phyloP scores from a whole-genome alignment of 2,888 invertebrate genomes.

The Cephus sareptanus region DNA sequence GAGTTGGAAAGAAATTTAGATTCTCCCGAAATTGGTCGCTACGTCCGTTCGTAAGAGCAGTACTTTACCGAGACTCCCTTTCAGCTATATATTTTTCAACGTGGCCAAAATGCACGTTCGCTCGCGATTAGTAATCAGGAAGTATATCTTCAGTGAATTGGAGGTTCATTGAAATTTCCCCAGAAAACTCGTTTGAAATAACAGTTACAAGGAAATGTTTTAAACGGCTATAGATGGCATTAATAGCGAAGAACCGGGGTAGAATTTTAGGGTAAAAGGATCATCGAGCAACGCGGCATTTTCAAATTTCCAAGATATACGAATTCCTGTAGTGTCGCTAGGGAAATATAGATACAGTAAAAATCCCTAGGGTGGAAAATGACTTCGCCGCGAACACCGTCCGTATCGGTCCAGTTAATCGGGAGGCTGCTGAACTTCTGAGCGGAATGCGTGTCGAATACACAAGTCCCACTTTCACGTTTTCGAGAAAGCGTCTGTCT shows the following conservation, averaged over 20 bases:
- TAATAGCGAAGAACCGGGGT: background rate
- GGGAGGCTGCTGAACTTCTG: slow-evolving; percentile 36
- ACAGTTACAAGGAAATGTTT: background rate
- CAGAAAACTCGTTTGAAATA: background rate
- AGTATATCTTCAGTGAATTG: background rate
- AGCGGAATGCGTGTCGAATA: slow-evolving; percentile 28
- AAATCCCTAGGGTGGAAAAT: background rate
- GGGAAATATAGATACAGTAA: background rate
- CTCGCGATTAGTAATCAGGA: background rate
- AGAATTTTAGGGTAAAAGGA: background rate
- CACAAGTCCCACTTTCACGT: background rate
- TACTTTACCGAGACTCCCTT: background rate
- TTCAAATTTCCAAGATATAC: background rate
- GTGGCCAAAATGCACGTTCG: background rate
- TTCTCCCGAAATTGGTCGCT: background rate
- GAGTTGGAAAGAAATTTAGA: background rate
- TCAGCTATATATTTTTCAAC: background rate
- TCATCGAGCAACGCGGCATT: background rate
- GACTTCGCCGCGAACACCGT: background rate
- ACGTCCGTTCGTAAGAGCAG: background rate
- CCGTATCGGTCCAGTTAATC: slow-evolving; percentile 28
- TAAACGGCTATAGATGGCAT: background rate
- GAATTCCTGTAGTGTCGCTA: background rate
- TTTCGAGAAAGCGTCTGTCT: background rate
- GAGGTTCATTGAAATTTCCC: background rate